Evolutionary conservation across 23 tunicate species (phyloP).

Genomic region (Halocynthia roretzi): DNA sequence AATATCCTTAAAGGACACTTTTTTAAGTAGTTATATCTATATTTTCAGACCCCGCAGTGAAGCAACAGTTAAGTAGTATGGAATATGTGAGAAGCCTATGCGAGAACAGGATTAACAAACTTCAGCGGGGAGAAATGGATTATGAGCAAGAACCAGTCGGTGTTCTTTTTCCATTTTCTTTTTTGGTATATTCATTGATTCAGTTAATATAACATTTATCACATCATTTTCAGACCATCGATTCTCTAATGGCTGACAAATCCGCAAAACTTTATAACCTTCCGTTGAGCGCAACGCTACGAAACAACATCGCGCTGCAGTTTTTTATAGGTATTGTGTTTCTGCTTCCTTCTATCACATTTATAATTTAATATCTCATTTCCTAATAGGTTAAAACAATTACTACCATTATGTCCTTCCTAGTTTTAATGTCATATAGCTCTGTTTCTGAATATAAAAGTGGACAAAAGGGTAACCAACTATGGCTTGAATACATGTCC

Average conservation of each 20-base stretch:
- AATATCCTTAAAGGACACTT: too few relatives aligned
- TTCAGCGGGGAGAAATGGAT: constrained; percentile 41
- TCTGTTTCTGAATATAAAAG: too few relatives aligned
- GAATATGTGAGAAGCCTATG: constrained; percentile 63
- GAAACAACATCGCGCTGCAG: constrained; percentile 85
- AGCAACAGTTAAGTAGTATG: constrained; percentile 87
- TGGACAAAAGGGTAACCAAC: too few relatives aligned
- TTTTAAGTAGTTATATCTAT: background rate
- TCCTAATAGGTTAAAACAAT: too few relatives aligned
- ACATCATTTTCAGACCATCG: constrained; percentile 4
- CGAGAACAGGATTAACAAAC: constrained; percentile 46
- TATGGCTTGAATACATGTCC: too few relatives aligned
- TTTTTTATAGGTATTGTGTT: constrained; percentile 47
- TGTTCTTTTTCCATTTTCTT: background rate
- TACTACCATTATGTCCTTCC: too few relatives aligned
- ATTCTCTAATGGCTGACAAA: constrained; percentile 19
- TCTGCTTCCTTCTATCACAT: background rate
- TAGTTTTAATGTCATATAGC: too few relatives aligned
- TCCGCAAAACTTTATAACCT: constrained; percentile 63
- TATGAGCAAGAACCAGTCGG: constrained; percentile 14
- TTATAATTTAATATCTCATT: background rate
- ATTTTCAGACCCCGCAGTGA: constrained; percentile 49
- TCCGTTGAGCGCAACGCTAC: constrained; percentile 64
- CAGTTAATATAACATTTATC: background rate
- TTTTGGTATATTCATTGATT: background rate